Conservation (phyloP, 2,888 invertebrate genomes). For the Nephrotoma guestfalica region DNA sequence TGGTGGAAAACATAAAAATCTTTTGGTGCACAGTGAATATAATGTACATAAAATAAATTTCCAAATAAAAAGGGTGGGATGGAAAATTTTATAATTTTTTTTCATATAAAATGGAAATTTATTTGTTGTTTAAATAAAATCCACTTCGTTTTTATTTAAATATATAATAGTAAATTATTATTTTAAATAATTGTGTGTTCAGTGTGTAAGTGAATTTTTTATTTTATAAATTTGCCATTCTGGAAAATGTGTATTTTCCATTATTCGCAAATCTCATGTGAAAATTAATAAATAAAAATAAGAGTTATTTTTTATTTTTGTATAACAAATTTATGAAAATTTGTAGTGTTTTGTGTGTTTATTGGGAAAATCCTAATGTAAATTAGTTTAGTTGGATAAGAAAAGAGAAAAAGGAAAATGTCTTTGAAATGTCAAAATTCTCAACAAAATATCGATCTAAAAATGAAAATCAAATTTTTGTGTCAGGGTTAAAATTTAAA, state of each 20-base stretch:
- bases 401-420: not conserved
- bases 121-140: not conserved
- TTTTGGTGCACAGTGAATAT: not conserved
- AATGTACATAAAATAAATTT: not conserved
- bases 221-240: not conserved
- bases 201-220: not conserved
- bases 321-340: not conserved
- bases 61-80: not conserved
- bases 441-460: conserved; percentile 2
- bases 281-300: not conserved
- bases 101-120: not conserved
- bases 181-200: not conserved
- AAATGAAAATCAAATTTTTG: conserved; percentile 3
- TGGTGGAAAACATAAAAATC: not conserved
- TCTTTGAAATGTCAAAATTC: conserved; percentile 3
- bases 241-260: not conserved
- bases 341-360: not conserved
- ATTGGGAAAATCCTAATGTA: not conserved
- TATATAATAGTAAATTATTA: not conserved
- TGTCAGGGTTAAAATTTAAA: conserved; percentile 1
- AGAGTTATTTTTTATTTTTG: not conserved
- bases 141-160: not conserved
- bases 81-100: not conserved
- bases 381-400: not conserved
- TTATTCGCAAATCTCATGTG: not conserved